Percentiles rank a stretch among this genome's conserved stretches.
Conservation (phyloP, 2,113 vertebrate genomes). For the Carollia perspicillata region DNA sequence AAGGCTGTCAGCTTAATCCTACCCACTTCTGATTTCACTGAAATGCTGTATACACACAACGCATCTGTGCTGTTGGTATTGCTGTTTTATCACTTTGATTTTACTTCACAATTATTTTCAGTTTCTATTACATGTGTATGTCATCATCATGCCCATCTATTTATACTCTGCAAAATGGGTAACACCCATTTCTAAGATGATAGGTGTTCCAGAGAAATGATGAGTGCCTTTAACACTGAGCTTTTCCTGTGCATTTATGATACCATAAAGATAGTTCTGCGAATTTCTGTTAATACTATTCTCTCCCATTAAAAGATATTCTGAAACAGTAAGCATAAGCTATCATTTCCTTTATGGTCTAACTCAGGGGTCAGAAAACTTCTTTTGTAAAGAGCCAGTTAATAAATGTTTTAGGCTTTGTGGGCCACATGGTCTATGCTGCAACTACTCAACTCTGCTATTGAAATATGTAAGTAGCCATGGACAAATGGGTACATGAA, state of each 20-base stretch:
- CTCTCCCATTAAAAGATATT: conserved; percentile 2
- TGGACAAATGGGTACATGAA: neutral
- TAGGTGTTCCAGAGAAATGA: neutral
- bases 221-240: neutral
- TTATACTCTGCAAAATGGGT: neutral
- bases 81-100: neutral
- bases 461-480: neutral
- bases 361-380: neutral
- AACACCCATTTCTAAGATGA: neutral
- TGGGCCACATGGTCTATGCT: neutral
- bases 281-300: neutral
- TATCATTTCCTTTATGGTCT: neutral
- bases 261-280: neutral
- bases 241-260: neutral
- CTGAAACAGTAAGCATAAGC: conserved; percentile 20
- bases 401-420: conserved; percentile 24
- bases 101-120: conserved; percentile 15
- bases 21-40: neutral
- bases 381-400: neutral
- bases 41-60: neutral
- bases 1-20: neutral
- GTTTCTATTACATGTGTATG: neutral
- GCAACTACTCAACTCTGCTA: neutral
- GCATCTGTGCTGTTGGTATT: neutral
- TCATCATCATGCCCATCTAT: neutral